Percentiles rank a stretch among this genome's conserved stretches.
These are phyloP conservation scores for Pterocles burchelli DNA, from an alignment of 2,113 vertebrate genomes.

Conservation along the genomic window DNA sequence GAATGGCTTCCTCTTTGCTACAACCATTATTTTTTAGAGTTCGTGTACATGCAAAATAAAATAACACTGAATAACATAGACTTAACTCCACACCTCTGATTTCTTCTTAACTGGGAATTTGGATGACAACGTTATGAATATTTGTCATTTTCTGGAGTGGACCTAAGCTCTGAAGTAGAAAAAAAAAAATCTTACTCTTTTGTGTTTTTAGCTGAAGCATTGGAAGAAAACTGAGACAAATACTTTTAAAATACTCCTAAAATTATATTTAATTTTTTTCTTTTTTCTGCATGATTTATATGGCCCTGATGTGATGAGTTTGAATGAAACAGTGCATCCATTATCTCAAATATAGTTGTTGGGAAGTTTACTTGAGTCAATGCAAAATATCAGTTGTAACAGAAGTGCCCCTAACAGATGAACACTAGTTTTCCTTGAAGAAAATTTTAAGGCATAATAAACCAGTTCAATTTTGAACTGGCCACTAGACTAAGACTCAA, in stretches of 20 bases:
- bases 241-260: neutral
- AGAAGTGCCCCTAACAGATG: neutral
- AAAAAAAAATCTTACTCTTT: neutral
- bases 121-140: neutral
- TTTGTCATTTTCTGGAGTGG: neutral
- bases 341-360: neutral
- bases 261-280: neutral
- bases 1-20: neutral
- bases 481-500: neutral
- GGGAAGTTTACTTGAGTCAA: neutral
- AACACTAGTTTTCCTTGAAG: neutral
- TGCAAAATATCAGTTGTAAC: neutral
- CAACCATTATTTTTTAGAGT: neutral
- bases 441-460: neutral
- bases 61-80: neutral
- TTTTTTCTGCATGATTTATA: neutral
- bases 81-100: neutral
- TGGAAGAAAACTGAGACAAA: neutral
- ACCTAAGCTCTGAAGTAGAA: neutral
- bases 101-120: neutral
- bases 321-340: neutral
- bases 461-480: neutral
- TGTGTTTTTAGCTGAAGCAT: neutral
- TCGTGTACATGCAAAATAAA: neutral
- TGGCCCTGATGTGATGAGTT: neutral